phyloP scores from a whole-genome alignment of 1,140 invertebrate species.

The Nebria ingens region DNA sequence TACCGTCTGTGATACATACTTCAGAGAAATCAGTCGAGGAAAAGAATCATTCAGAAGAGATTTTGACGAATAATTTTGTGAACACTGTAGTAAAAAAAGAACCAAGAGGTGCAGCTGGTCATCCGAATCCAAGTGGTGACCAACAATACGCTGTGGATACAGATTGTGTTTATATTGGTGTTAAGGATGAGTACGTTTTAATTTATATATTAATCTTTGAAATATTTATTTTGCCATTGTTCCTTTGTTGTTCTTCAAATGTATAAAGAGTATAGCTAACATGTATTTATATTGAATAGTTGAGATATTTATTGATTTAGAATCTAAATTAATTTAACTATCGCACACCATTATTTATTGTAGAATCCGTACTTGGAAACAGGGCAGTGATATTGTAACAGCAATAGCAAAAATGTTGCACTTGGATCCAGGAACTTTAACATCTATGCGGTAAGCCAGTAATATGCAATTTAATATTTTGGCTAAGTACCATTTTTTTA shows the following conservation, averaged over 20 bases:
- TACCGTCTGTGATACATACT: too few relatives aligned
- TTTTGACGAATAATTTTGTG: not conserved
- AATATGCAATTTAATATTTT: conserved; percentile 8
- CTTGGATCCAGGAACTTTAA: conserved; percentile 43
- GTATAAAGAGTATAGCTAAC: not conserved
- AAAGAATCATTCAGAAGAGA: not conserved
- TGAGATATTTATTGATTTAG: too few relatives aligned
- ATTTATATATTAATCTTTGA: conserved; percentile 12
- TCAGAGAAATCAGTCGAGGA: not conserved
- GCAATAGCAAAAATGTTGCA: conserved; percentile 49
- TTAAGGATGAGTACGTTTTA: conserved; percentile 47
- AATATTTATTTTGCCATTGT: conserved; percentile 8
- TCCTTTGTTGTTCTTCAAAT: too few relatives aligned
- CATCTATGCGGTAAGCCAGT: conserved; percentile 37
- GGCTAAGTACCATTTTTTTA: conserved; percentile 30
- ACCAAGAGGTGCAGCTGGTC: conserved; percentile 20
- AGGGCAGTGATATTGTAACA: conserved; percentile 44
- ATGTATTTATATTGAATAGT: not conserved
- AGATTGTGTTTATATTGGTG: conserved; percentile 56
- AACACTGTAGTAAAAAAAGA: conserved; percentile 37
- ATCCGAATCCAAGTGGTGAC: conserved; percentile 31
- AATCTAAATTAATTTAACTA: not conserved
- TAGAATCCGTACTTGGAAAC: conserved; percentile 41
- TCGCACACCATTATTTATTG: conserved; percentile 16
- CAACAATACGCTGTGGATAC: conserved; percentile 50